phyloP scores from a whole-genome alignment of 1,140 invertebrate species.

The Drosophila lacertosa region DNA sequence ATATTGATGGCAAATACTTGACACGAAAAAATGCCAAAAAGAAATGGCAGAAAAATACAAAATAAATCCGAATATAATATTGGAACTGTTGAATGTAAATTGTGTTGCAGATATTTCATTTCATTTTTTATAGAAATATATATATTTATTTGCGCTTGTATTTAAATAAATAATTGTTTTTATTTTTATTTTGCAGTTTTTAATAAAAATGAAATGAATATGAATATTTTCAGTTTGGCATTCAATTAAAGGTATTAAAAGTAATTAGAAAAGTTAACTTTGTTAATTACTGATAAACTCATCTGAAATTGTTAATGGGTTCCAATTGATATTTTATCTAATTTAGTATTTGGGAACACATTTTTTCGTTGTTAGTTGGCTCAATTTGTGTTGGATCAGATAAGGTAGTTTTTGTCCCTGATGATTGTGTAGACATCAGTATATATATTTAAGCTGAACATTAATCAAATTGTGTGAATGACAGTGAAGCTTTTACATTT shows the following conservation, averaged over 20 bases:
- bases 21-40: background rate
- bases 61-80: too few relatives aligned
- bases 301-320: background rate
- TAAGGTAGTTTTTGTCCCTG: conserved; percentile 12
- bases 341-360: background rate
- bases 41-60: conserved; percentile 3
- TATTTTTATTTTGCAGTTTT: too few relatives aligned
- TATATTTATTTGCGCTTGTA: background rate
- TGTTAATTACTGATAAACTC: too few relatives aligned
- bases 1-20: conserved; percentile 30
- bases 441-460: conserved; percentile 2
- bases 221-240: too few relatives aligned
- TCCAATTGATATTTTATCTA: background rate
- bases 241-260: too few relatives aligned
- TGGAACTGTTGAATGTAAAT: background rate
- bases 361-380: conserved; percentile 1
- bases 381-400: conserved; percentile 16
- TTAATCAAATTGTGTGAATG: conserved; percentile 39
- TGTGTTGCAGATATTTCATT: background rate
- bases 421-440: background rate
- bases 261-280: too few relatives aligned
- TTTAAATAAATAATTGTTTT: too few relatives aligned
- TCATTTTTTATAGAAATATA: background rate
- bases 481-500: conserved; percentile 47
- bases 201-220: too few relatives aligned